Base-by-base conservation (phyloP, 2,113 vertebrate species). In the Sciurus niger region DNA sequence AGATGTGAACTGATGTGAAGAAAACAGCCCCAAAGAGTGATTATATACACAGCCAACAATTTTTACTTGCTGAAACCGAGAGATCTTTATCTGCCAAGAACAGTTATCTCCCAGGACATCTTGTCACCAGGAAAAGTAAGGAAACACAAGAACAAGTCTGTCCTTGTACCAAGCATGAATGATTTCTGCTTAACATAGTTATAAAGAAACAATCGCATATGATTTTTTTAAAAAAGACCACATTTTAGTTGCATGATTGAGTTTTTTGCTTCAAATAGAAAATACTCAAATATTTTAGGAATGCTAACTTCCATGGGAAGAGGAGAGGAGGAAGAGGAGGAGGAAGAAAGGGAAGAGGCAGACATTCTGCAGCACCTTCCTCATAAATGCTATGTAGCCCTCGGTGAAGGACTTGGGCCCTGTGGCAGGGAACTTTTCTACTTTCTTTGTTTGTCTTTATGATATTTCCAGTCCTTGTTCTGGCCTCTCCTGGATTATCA, bases 251-350 rank as follows among this genome's bases (percentile, higher is more conserved):
- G 18, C 24, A 6, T 28, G 43, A 74, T 48, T 51, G 12, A 76
- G 74, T 48, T 17, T 60, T 92, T 80, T 68, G 51, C 22, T 60
- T 34, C n/a, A 53, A 77, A 77, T 2, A n/a, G 70, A 88, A 91
- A 68, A 53, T 32, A n/a, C 40, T 32, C 16, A 34, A 94, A 74
- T 93, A 40, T 74, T 86, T 80, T 28, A 70, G 84, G 68, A 92
- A 58, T 30, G 22, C 12, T 68, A 84, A 18, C 2, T 51, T 80
- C 8, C 7, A 1, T 67, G 24, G 14, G 22, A n/a, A 48, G 63
- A 16, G 30, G 32, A n/a, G 53, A 17, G 55, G 55, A 24, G 7
- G 55, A 7, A 20, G 55, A 58, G 55, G 55, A 20, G 55, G 18
- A 58, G 55, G 55, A 20, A 58, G 55, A 20, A 14, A 53, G 14